These are phyloP conservation scores for Drosophila eugracilis DNA, from an alignment of 1,140 invertebrate genomes.

Conservation along the genomic window DNA sequence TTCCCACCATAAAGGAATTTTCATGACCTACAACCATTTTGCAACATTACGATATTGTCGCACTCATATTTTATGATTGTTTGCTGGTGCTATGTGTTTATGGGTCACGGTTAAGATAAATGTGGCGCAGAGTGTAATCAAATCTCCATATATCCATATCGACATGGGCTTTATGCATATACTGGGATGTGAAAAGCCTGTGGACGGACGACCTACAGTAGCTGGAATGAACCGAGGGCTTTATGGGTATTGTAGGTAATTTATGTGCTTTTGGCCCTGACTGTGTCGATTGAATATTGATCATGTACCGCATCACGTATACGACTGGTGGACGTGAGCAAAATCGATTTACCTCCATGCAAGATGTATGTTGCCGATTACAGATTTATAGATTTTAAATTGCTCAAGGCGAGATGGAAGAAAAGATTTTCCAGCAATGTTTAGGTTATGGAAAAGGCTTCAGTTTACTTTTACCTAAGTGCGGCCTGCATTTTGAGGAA, in stretches of 20 bases:
- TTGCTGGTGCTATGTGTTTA: conserved; percentile 37
- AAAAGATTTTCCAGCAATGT: background rate
- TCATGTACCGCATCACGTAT: conserved; percentile 44
- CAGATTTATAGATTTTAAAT: conserved; percentile 42
- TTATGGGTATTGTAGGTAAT: conserved; percentile 43
- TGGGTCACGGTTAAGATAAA: conserved; percentile 48
- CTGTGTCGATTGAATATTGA: conserved; percentile 44
- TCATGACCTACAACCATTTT: background rate
- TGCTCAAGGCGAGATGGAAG: background rate
- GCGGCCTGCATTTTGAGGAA: conserved; percentile 15
- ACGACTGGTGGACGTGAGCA: conserved; percentile 17
- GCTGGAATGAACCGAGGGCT: conserved; percentile 17
- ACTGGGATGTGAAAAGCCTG: background rate
- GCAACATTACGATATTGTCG: conserved; percentile 22
- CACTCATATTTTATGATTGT: conserved; percentile 35
- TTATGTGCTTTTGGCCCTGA: conserved; percentile 20
- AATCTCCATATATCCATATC: conserved; percentile 29
- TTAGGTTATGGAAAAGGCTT: background rate
- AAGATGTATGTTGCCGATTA: conserved; percentile 19
- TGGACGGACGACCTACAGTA: conserved; percentile 1
- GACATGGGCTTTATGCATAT: background rate
- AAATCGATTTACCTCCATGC: conserved; percentile 27
- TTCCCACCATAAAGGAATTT: conserved; percentile 1
- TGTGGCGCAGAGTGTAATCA: conserved; percentile 44
- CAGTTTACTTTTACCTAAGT: conserved; percentile 1